Percentiles rank a stretch among this genome's conserved stretches.
Evolutionary conservation across 1,140 invertebrate species (phyloP).

Genomic region (Drosophila kurseongensis): DNA sequence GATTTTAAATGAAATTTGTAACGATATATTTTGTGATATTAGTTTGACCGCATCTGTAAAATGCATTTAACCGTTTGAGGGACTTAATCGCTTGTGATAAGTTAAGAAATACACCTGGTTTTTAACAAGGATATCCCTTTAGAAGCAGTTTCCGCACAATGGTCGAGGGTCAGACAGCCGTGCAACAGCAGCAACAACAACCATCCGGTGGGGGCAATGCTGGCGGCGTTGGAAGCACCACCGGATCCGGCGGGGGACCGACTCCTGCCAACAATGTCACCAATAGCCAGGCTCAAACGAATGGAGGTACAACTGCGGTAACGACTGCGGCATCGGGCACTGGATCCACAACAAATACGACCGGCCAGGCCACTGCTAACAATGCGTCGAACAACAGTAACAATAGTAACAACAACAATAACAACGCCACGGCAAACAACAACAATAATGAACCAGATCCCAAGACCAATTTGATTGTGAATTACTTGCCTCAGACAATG

Average conservation of each 20-base stretch:
- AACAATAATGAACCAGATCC: slow-evolving; percentile 88
- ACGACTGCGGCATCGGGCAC: slow-evolving; percentile 17
- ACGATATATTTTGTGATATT: background rate
- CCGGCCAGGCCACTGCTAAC: slow-evolving; percentile 35
- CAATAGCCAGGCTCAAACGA: slow-evolving; percentile 71
- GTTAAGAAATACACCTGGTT: background rate
- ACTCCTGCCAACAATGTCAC: slow-evolving; percentile 34
- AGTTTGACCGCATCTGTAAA: slow-evolving; percentile 3
- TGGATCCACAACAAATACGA: slow-evolving; percentile 28
- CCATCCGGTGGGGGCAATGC: slow-evolving; percentile 24
- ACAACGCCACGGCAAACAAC: slow-evolving; percentile 40
- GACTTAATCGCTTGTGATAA: background rate
- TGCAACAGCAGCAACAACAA: slow-evolving; percentile 65
- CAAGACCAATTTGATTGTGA: slow-evolving; percentile 99
- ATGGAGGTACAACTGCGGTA: slow-evolving; percentile 59
- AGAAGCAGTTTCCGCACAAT: slow-evolving; percentile 47
- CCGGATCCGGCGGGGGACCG: slow-evolving; percentile 24
- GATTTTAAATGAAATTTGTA: too few species aligned
- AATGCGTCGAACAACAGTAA: slow-evolving; percentile 86
- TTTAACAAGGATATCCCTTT: background rate
- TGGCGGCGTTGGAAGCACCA: slow-evolving; percentile 27
- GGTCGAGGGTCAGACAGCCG: slow-evolving; percentile 74
- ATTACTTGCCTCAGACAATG: slow-evolving; percentile 99
- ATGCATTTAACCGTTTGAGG: background rate
- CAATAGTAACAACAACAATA: slow-evolving; percentile 48